These are phyloP conservation scores for Menidia menidia DNA, from an alignment of 2,797 vertebrate genomes.

Conservation along the genomic window DNA sequence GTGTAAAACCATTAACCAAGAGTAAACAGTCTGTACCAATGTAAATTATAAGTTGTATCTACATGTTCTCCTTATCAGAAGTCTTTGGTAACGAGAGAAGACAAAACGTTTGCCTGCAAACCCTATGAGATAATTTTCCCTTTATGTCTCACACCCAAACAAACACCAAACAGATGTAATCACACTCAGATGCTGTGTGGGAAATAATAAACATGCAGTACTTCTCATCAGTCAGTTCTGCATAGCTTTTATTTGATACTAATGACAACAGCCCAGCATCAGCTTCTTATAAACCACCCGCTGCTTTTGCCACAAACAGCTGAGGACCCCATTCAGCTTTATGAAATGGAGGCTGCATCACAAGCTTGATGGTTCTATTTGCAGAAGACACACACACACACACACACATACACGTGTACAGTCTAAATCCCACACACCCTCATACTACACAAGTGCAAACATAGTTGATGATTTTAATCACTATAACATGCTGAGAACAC, in stretches of 20 bases:
- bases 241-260: conserved; percentile 24
- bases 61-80: not conserved
- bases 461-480: conserved; percentile 76
- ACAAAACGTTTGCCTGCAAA: conserved; percentile 23
- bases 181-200: conserved; percentile 15
- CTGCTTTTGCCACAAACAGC: conserved; percentile 28
- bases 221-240: conserved; percentile 28
- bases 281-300: conserved; percentile 21
- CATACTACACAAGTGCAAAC: conserved; percentile 48
- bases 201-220: conserved; percentile 24
- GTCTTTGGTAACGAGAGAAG: too few species aligned
- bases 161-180: conserved; percentile 15
- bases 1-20: conserved; percentile 28
- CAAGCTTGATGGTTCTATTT: conserved; percentile 9
- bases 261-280: conserved; percentile 19
- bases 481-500: conserved; percentile 69
- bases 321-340: conserved; percentile 7
- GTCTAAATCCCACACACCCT: conserved; percentile 15
- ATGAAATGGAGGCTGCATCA: conserved; percentile 9
- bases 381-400: not conserved
- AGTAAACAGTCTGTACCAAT: conserved; percentile 33
- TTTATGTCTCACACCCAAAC: conserved; percentile 19
- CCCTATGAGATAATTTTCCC: conserved; percentile 11
- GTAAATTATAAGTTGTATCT: conserved; percentile 34
- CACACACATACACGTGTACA: not conserved